Conservation (phyloP, 2,888 invertebrate species). For the Biston stratarius region DNA sequence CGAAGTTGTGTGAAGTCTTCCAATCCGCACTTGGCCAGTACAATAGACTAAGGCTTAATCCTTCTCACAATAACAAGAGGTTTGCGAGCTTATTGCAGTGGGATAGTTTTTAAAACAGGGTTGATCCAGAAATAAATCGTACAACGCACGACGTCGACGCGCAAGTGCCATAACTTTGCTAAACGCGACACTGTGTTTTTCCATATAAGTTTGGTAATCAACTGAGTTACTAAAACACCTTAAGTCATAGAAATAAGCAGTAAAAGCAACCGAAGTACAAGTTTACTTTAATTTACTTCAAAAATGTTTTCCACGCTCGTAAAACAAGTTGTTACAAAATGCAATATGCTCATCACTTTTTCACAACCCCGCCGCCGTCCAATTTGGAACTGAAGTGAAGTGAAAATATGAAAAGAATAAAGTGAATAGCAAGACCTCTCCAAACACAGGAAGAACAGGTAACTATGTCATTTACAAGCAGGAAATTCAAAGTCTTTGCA, state of each 20-base stretch:
- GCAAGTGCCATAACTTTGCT: too few relatives aligned
- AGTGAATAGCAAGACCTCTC: conserved; percentile 19
- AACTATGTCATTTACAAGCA: conserved; percentile 32
- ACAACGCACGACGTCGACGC: too few relatives aligned
- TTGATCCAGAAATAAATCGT: too few relatives aligned
- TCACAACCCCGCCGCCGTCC: conserved; percentile 12
- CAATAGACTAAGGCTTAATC: too few relatives aligned
- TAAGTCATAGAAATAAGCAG: not conserved
- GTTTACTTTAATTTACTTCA: not conserved
- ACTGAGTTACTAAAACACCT: too few relatives aligned
- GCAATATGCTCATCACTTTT: conserved; percentile 6
- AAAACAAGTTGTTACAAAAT: conserved; percentile 13
- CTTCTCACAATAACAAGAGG: too few relatives aligned
- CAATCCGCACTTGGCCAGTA: too few relatives aligned
- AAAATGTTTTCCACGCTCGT: not conserved
- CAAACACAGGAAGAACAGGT: conserved; percentile 28
- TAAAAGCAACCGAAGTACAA: not conserved
- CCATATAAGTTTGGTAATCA: too few relatives aligned
- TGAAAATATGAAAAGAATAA: conserved; percentile 12
- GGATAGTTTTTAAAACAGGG: too few relatives aligned
- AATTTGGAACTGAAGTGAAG: conserved; percentile 8
- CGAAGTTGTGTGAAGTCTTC: too few relatives aligned
- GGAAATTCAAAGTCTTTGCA: conserved; percentile 35
- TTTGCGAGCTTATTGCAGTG: too few relatives aligned
- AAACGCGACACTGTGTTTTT: too few relatives aligned